phyloP scores from a whole-genome alignment of 2,888 invertebrate species.

The Nymphalis c-album region DNA sequence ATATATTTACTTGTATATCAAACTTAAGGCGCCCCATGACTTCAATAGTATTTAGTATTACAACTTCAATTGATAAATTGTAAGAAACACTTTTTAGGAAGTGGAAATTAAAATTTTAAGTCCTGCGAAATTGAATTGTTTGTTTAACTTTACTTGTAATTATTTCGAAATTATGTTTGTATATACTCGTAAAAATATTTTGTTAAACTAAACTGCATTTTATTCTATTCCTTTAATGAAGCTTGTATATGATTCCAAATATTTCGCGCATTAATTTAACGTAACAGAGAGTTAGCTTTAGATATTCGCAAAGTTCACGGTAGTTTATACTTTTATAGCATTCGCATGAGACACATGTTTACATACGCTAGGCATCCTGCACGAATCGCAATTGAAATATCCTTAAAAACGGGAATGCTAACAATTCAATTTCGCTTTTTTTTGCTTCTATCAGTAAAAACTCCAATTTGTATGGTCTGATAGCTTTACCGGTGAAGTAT shows the following conservation, averaged over 20 bases:
- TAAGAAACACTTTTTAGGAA: constrained; percentile 24
- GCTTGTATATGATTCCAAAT: constrained; percentile 34
- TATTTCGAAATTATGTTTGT: constrained; percentile 34
- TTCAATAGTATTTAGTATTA: constrained; percentile 29
- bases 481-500: constrained; percentile 68
- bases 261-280: constrained; percentile 38
- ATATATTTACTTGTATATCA: constrained; percentile 44
- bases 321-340: constrained; percentile 74
- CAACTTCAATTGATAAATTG: constrained; percentile 10
- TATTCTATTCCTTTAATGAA: constrained; percentile 28
- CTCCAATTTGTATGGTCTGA: constrained; percentile 63
- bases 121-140: constrained; percentile 58
- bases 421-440: constrained; percentile 80
- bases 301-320: constrained; percentile 55
- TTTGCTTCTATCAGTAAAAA: constrained; percentile 70
- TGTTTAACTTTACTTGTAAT: constrained; percentile 25
- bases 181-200: constrained; percentile 43
- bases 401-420: constrained; percentile 72
- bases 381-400: constrained; percentile 68
- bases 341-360: constrained; percentile 48
- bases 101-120: constrained; percentile 28
- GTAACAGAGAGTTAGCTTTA: constrained; percentile 38
- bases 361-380: constrained; percentile 54
- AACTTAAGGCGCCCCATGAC: constrained; percentile 32
- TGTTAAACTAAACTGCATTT: constrained; percentile 34